Base-by-base conservation (phyloP, 2,888 invertebrate genomes). In the Elysia crispata region DNA sequence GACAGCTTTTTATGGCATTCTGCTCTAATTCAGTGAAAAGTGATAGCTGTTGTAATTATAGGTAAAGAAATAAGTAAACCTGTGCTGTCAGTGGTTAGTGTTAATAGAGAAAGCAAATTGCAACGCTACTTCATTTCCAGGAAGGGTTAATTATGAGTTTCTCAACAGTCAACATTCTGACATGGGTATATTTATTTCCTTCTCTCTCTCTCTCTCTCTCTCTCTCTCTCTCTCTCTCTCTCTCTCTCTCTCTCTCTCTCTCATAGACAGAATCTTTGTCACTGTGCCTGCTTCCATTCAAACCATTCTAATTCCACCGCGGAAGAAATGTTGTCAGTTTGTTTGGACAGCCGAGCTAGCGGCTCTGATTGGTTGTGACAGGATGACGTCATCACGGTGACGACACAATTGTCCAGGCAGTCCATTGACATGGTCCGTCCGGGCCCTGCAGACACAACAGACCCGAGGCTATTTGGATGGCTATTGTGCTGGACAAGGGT, bases 131-230 rank as follows among this genome's bases (percentile, higher is more conserved):
- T 41, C 11, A 41, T 41, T 41, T 41, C 3, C 41, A 41, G 41
- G 41, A 41, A 6, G 41, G 41, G 41, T 11, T 41, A 41, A 11
- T 41, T 11, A 41, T 41, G 41, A 41, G 5, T 41, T 41, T 41
- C 41, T 6, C 5, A 6, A 41, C 41, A 41, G 41, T n/a, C n/a
- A n/a, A n/a, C n/a, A n/a, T n/a, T n/a, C n/a, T n/a, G n/a, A n/a
- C n/a, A n/a, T n/a, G n/a, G n/a, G n/a, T n/a, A n/a, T n/a, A n/a
- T n/a, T n/a, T n/a, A n/a, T n/a, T 11, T 41, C 41, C 11, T 11
- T 28, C 31, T 62, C 57, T 75, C 75, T 60, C 62, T 75, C 75
- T 78, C 78, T 78, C 72, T 72, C 77, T 67, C 69, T 54, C 72
- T 73, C 49, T 49, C 28, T 62, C 64, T 73, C 73, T 66, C 64